These are phyloP conservation scores for Drosophila cracens DNA, from an alignment of 2,888 invertebrate species.

Conservation along the genomic window DNA sequence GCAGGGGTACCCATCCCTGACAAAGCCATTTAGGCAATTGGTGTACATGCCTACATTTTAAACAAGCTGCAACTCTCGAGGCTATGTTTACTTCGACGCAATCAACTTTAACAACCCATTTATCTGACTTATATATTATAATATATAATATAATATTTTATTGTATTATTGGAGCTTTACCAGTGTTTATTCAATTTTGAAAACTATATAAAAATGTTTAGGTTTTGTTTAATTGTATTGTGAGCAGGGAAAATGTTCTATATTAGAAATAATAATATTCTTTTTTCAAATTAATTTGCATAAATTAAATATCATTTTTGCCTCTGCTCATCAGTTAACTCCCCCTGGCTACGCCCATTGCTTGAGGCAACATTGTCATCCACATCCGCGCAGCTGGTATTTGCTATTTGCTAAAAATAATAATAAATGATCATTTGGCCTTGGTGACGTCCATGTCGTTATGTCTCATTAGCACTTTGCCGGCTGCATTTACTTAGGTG, in stretches of 20 bases:
- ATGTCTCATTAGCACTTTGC: slow-evolving; percentile 75
- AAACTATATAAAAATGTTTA: background rate
- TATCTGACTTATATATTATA: background rate
- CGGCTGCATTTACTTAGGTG: slow-evolving; percentile 63
- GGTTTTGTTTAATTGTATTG: background rate
- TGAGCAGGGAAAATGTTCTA: background rate
- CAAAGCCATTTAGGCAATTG: too few relatives aligned
- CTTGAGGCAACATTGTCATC: slow-evolving; percentile 1
- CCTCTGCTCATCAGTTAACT: background rate
- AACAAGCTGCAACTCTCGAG: background rate
- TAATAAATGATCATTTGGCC: slow-evolving; percentile 72
- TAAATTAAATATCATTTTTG: background rate
- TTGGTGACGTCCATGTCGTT: slow-evolving; percentile 71
- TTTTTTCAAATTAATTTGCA: background rate
- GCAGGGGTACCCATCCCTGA: background rate
- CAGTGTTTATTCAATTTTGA: background rate
- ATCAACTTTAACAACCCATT: too few relatives aligned
- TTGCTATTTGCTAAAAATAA: slow-evolving; percentile 48
- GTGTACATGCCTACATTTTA: background rate
- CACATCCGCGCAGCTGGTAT: slow-evolving; percentile 2
- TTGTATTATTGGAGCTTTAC: too few relatives aligned
- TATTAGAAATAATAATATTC: background rate
- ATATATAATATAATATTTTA: too few relatives aligned
- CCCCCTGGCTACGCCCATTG: background rate
- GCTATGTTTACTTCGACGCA: background rate